Evolutionary conservation across 2,888 invertebrate genomes (phyloP).

Genomic region (Chironomus riparius): DNA sequence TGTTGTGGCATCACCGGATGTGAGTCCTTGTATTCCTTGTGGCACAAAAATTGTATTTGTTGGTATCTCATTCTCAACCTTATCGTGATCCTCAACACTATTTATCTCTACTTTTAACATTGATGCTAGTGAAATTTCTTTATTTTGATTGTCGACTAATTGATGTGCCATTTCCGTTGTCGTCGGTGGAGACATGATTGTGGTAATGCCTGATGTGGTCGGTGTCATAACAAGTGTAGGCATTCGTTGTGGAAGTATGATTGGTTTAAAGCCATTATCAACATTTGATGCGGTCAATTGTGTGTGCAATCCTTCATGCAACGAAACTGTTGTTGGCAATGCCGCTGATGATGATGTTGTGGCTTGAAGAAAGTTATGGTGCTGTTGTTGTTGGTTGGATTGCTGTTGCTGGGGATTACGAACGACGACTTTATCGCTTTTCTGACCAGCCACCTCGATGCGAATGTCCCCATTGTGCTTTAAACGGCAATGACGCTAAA

Average conservation of each 20-base stretch:
- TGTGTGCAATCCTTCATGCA: slow-evolving; percentile 29
- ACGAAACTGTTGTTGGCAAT: slow-evolving; percentile 27
- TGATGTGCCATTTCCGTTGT: background rate
- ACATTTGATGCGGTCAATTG: slow-evolving; percentile 29
- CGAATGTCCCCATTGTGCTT: slow-evolving; percentile 68
- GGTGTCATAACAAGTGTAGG: slow-evolving; percentile 1
- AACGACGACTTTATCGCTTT: slow-evolving; percentile 6
- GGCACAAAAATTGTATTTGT: background rate
- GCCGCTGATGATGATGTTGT: slow-evolving; percentile 30
- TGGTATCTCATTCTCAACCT: slow-evolving; percentile 11
- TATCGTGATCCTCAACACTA: slow-evolving; percentile 21
- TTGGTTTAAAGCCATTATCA: slow-evolving; percentile 31
- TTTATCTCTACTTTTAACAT: slow-evolving; percentile 25
- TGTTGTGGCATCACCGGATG: background rate
- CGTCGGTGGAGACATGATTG: background rate
- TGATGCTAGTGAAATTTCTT: slow-evolving; percentile 23
- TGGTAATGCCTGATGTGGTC: background rate
- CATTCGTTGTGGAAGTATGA: slow-evolving; percentile 16
- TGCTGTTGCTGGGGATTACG: background rate
- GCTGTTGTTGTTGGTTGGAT: background rate
- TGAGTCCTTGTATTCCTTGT: background rate
- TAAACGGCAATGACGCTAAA: slow-evolving; percentile 67
- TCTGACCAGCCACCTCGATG: slow-evolving; percentile 45
- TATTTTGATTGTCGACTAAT: slow-evolving; percentile 7
- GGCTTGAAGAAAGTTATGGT: slow-evolving; percentile 24